These are phyloP conservation scores for Pterostichus niger DNA, from an alignment of 2,888 invertebrate species.

Conservation along the genomic window DNA sequence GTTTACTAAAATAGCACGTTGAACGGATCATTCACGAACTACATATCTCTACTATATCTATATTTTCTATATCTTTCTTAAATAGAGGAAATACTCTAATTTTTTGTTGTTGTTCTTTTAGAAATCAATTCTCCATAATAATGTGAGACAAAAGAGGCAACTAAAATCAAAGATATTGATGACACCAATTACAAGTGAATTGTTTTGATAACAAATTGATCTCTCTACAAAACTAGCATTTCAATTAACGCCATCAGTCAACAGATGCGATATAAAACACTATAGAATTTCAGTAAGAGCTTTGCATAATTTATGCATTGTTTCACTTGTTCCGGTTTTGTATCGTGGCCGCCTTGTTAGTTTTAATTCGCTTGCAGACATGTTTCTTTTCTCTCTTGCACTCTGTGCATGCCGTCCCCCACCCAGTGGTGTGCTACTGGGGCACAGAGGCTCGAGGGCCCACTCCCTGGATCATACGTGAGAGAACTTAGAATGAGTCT, in stretches of 20 bases:
- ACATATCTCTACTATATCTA: too few species aligned
- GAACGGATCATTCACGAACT: too few species aligned
- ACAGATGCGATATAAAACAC: slow-evolving; percentile 42
- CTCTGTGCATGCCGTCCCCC: slow-evolving; percentile 8
- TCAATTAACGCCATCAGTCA: slow-evolving; percentile 29
- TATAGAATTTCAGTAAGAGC: slow-evolving; percentile 51
- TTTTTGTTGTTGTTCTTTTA: too few species aligned
- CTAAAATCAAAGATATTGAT: too few species aligned
- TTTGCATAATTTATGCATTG: slow-evolving; percentile 60
- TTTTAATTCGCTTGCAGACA: slow-evolving; percentile 38
- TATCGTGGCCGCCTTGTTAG: slow-evolving; percentile 51
- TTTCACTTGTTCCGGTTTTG: slow-evolving; percentile 55
- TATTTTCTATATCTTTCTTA: too few species aligned
- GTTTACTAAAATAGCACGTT: too few species aligned
- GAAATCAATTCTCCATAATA: too few species aligned
- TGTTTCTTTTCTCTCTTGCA: background rate
- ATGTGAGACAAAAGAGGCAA: too few species aligned
- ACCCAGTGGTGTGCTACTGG: background rate
- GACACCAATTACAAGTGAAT: too few species aligned
- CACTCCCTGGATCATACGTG: slow-evolving; percentile 9
- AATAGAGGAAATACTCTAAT: too few species aligned
- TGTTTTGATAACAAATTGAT: background rate
- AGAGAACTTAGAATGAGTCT: slow-evolving; percentile 5
- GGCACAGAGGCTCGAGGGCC: background rate
- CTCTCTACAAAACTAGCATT: slow-evolving; percentile 13